Conservation (phyloP, 2,113 vertebrate species). For the Mustela nigripes region DNA sequence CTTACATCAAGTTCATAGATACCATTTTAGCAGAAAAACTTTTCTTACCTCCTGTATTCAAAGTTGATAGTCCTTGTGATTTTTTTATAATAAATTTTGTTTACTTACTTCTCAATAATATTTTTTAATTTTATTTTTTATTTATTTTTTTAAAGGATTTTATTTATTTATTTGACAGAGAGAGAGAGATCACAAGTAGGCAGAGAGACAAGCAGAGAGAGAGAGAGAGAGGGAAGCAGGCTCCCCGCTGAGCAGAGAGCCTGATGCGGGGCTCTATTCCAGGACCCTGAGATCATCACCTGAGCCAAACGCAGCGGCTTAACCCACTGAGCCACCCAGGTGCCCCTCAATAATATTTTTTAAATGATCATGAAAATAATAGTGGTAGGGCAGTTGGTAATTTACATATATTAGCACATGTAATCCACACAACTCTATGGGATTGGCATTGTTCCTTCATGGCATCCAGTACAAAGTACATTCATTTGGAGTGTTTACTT, state of each 20-base stretch:
- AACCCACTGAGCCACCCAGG: too few species aligned
- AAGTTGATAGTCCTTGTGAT: not conserved
- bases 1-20: not conserved
- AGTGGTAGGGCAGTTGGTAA: not conserved
- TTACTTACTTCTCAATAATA: not conserved
- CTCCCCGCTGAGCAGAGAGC: too few species aligned
- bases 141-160: too few species aligned
- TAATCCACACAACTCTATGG: not conserved
- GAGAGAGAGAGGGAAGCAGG: too few species aligned
- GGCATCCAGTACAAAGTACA: not conserved
- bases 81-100: not conserved
- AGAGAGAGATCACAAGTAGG: too few species aligned
- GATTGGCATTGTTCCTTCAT: not conserved
- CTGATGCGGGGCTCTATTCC: too few species aligned
- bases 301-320: too few species aligned
- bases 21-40: not conserved
- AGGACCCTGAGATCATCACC: too few species aligned
- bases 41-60: not conserved
- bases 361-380: not conserved
- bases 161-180: too few species aligned
- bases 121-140: not conserved
- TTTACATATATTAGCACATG: not conserved
- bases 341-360: not conserved
- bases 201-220: too few species aligned
- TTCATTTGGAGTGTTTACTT: not conserved